Base-by-base conservation (phyloP, 1,140 invertebrate genomes). In the Drosophila azteca region DNA sequence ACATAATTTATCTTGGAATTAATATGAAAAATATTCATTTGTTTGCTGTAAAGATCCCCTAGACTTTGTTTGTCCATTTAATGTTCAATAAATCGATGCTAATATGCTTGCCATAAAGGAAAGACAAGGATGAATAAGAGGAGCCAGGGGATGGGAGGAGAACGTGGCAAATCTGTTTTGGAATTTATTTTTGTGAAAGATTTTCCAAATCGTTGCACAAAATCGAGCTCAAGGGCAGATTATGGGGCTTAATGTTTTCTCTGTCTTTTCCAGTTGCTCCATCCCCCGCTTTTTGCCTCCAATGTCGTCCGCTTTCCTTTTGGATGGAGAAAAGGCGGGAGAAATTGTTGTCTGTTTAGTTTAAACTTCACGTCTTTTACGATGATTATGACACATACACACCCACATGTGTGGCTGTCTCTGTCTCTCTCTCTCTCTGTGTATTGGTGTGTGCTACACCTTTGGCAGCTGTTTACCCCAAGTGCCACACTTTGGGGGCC, bases 161-260 rank as follows among this genome's bases (percentile, higher is more conserved):
- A 48, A 53, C 60, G 49, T 52, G 59, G 20, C 46, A 55, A 60
- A 57, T 58, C 51, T 63, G 55, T 48, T 64, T 29, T 62, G 62
- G 50, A 87, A 68, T 81, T 81, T 85, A 82, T 82, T 88, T 85
- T 82, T 68, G 62, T 70, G 35, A 72, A 87, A 82, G 83, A 88
- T 82, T 87, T 87, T 87, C 82, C 82, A 87, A 87, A 79, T 79
- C 79, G 82, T 68, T 87, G 82, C 74, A 77, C 82, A 88, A 87
- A 69, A 82, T 72, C 69, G 66, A 78, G 74, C 73, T 76, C 72
- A 62, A 77, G 73, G 73, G 45, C 73, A 69, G 73, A 76, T 76
- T 76, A 76, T 62, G 57, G n/a, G 57, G 72, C 72, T 31, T 61
- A 75, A 76, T 69, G 64, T 58, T 54, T 39, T 39, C 35, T 39